Percentiles rank a stretch among this genome's conserved stretches.
These are phyloP conservation scores for Lagopus leucura DNA, from an alignment of 2,113 vertebrate species.

Conservation along the genomic window DNA sequence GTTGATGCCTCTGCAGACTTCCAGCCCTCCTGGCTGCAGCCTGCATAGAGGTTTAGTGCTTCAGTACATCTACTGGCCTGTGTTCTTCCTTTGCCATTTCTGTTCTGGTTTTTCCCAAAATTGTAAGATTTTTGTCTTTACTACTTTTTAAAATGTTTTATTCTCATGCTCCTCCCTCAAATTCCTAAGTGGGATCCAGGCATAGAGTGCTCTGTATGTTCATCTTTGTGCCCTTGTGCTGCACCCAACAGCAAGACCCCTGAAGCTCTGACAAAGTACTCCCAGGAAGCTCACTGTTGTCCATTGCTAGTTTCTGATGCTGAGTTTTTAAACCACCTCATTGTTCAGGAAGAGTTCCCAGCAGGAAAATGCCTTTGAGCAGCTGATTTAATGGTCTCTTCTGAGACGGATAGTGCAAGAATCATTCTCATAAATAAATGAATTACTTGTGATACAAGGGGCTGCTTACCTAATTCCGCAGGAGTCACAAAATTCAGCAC, in stretches of 20 bases:
- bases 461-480: background rate
- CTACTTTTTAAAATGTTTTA: background rate
- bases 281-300: background rate
- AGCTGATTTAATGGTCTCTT: background rate
- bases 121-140: background rate
- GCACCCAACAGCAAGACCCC: background rate
- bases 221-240: background rate
- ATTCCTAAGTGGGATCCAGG: background rate
- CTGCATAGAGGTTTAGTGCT: background rate
- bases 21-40: background rate
- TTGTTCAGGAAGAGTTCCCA: background rate
- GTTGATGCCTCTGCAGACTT: background rate
- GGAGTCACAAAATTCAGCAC: background rate
- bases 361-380: background rate
- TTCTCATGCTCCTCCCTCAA: background rate
- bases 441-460: background rate
- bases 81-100: background rate
- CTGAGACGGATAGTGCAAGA: background rate
- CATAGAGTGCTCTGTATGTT: rapidly evolving
- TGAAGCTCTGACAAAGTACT: background rate
- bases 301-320: background rate
- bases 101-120: background rate
- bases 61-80: background rate
- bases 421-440: background rate
- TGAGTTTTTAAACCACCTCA: background rate